Evolutionary conservation across 2,113 vertebrate genomes (phyloP).

Genomic region (Fulmarus glacialis): DNA sequence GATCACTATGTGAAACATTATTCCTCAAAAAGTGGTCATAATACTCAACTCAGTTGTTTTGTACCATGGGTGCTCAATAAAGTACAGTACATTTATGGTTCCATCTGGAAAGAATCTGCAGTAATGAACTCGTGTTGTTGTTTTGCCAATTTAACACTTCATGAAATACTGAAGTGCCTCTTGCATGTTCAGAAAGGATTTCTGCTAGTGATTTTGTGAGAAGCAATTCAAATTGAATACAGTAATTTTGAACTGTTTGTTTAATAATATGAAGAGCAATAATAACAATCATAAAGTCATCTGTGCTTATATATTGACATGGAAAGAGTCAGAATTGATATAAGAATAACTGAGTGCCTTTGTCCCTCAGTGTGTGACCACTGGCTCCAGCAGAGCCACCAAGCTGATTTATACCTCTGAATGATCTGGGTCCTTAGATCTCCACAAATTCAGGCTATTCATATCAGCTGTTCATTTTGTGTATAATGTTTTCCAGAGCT

Average conservation of each 20-base stretch:
- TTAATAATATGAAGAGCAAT: conserved; percentile 59
- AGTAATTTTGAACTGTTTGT: conserved; percentile 59
- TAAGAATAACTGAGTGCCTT: not conserved
- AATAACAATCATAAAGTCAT: conserved; percentile 22
- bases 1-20: not conserved
- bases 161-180: conserved; percentile 69
- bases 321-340: not conserved
- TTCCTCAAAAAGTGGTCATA: not conserved
- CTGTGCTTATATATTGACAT: not conserved
- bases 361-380: not conserved
- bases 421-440: not conserved
- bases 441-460: not conserved
- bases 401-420: not conserved
- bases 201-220: conserved; percentile 43
- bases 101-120: conserved; percentile 59
- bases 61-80: not conserved
- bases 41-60: not conserved
- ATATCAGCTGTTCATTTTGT: not conserved
- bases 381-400: not conserved
- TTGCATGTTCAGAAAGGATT: conserved; percentile 55
- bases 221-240: conserved; percentile 56
- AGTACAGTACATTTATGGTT: conserved; percentile 30
- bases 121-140: conserved; percentile 59
- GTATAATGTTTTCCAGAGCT: not conserved
- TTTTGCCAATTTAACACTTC: conserved; percentile 72